Evolutionary conservation across 2,888 invertebrate species (phyloP), one percentile per base, ranked within the genome.

Genomic region (Parnassius glacialis): DNA sequence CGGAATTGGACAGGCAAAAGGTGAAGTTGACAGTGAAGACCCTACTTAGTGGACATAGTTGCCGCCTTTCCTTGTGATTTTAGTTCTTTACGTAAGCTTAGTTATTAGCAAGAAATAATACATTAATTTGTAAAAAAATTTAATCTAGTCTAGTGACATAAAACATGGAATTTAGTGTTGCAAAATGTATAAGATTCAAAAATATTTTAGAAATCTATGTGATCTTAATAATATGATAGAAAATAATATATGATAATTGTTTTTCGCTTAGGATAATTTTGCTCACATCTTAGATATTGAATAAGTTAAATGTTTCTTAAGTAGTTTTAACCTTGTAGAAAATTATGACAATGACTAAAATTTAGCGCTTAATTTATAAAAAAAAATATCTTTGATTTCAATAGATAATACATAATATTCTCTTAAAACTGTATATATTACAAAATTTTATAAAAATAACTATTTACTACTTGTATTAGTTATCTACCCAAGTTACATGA

Each of bases 1-100:
- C 73, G 93, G 92, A 50, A 93, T 94, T 67, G 92, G 91, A 51
- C 87, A 88, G 77, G 83, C 82, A 55, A 88, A 87, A 3, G 79
- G 74, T 11, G 84, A 83, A 20, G 70, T 70, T 0, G 78, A 81
- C 42, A 77, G 70, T n/a, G 88, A 87, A 65, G 87, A 85, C 52
- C 79, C 81, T 2, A 87, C 85, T 75, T 87, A 90, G 78, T 80
- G 61, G 61, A 65, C 10, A 66, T 12, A 45, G 45, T 45, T 11
- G 12, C 0, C n/a, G 7, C 7, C 1, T 11, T 12, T 12, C 45
- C 0, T 12, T 45, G 45, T 55, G 45, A 45, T 42, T 43, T 34
- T 16, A 51, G 12, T 61, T 42, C 51, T 12, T 42, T 34, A 57
- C 50, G 42, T 16, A 44, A 45, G 7, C 34, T 11, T 45, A 45